Percentiles rank a stretch among this genome's conserved stretches.
Evolutionary conservation across 2,888 invertebrate genomes (phyloP).

Genomic region (Lathronympha strigana): DNA sequence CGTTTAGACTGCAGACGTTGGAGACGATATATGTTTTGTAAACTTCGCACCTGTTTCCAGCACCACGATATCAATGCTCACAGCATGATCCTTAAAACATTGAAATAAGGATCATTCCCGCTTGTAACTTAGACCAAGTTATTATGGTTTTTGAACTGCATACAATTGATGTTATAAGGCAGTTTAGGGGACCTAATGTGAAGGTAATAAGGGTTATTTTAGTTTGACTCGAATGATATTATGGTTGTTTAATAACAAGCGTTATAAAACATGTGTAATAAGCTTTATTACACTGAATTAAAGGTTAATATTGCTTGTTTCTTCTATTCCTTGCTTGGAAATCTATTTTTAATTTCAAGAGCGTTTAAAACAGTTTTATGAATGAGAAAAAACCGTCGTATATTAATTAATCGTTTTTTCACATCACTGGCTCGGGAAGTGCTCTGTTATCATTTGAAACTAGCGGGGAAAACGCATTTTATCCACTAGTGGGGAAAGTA

Average conservation of each 20-base stretch:
- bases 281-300: background rate
- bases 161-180: constrained; percentile 1
- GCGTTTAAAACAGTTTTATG: background rate
- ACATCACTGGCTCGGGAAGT: too few species aligned
- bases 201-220: background rate
- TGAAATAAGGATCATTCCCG: background rate
- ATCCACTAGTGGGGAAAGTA: too few species aligned
- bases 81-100: background rate
- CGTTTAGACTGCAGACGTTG: constrained; percentile 15
- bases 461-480: too few species aligned
- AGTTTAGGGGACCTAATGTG: background rate
- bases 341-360: background rate
- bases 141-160: background rate
- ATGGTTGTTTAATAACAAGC: background rate
- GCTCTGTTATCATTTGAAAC: too few species aligned
- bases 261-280: background rate
- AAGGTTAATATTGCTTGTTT: background rate
- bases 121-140: background rate
- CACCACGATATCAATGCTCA: background rate
- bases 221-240: background rate
- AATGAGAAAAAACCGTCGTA: background rate
- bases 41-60: constrained; percentile 24
- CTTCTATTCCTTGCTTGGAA: background rate
- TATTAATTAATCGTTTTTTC: background rate
- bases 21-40: constrained; percentile 15